phyloP scores from a whole-genome alignment of 2,888 invertebrate genomes.

The Leptinotarsa rubiginosa region DNA sequence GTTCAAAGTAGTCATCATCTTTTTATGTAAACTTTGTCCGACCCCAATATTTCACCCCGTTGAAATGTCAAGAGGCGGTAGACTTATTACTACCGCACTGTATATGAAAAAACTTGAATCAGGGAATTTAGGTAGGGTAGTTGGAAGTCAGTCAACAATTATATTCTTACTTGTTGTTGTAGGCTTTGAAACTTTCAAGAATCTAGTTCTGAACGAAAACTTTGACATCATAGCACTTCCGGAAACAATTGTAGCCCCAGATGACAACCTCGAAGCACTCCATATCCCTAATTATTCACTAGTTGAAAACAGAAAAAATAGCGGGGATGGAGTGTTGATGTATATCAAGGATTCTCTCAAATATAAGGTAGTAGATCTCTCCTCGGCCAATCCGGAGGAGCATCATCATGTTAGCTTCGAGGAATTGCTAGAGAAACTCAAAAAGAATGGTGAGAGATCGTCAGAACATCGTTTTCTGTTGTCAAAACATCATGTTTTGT shows the following conservation, averaged over 20 bases:
- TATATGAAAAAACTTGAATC: too few relatives aligned
- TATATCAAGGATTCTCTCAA: conserved; percentile 59
- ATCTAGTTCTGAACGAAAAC: conserved; percentile 56
- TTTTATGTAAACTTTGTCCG: too few relatives aligned
- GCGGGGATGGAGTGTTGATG: conserved; percentile 57
- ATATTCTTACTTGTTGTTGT: not conserved
- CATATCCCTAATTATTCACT: conserved; percentile 57
- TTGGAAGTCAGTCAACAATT: not conserved
- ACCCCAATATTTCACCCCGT: too few relatives aligned
- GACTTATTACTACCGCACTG: too few relatives aligned
- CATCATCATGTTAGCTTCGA: conserved; percentile 53
- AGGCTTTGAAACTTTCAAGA: conserved; percentile 58
- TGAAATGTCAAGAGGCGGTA: too few relatives aligned
- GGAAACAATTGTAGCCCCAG: conserved; percentile 56
- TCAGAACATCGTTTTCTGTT: not conserved
- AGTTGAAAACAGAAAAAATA: conserved; percentile 55
- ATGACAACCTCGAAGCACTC: conserved; percentile 57
- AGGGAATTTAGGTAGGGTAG: too few relatives aligned
- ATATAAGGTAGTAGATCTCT: conserved; percentile 58
- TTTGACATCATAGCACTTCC: conserved; percentile 58
- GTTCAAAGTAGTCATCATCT: too few relatives aligned
- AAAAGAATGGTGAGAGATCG: conserved; percentile 52
- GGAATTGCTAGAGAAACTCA: conserved; percentile 54
- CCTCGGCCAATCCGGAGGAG: conserved; percentile 51
- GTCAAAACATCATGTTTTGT: not conserved